Conservation (phyloP, 2,797 vertebrate species). For the Yasuhikotakia modesta region DNA sequence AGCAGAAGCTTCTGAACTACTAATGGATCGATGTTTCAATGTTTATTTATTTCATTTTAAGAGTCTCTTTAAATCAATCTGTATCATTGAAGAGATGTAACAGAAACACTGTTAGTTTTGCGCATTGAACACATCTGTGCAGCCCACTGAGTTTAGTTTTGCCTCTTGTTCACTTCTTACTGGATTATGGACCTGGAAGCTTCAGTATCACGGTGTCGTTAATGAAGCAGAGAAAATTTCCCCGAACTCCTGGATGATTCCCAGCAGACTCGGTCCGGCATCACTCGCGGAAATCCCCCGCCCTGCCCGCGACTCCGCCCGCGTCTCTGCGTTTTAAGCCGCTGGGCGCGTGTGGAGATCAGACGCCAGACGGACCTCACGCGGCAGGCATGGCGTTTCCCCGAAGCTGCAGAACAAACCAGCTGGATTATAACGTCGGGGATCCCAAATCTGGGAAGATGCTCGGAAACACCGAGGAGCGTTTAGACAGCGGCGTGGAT, state of each 20-base stretch:
- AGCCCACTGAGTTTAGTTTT: too few relatives aligned
- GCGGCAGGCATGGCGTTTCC: constrained; percentile 67
- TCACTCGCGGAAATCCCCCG: constrained; percentile 83
- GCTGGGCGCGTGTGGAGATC: not conserved
- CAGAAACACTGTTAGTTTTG: too few relatives aligned
- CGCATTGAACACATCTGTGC: not conserved
- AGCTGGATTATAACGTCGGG: constrained; percentile 72
- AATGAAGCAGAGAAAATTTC: constrained; percentile 40
- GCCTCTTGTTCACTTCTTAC: not conserved
- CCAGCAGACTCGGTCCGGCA: constrained; percentile 39
- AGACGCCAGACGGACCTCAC: not conserved
- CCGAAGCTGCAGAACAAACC: constrained; percentile 64
- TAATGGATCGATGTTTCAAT: too few relatives aligned
- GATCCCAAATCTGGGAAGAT: constrained; percentile 72
- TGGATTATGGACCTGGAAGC: constrained; percentile 23
- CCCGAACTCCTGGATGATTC: constrained; percentile 45
- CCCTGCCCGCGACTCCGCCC: constrained; percentile 60
- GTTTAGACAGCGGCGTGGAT: constrained; percentile 92
- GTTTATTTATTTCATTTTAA: too few relatives aligned
- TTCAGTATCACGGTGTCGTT: constrained; percentile 28
- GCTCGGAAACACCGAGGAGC: constrained; percentile 77
- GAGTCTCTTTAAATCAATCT: not conserved
- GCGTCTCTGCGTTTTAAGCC: too few relatives aligned
- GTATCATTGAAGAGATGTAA: not conserved
- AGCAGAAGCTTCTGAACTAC: too few relatives aligned